Base-by-base conservation (phyloP, 2,113 vertebrate genomes). In the Myotis brandtii region DNA sequence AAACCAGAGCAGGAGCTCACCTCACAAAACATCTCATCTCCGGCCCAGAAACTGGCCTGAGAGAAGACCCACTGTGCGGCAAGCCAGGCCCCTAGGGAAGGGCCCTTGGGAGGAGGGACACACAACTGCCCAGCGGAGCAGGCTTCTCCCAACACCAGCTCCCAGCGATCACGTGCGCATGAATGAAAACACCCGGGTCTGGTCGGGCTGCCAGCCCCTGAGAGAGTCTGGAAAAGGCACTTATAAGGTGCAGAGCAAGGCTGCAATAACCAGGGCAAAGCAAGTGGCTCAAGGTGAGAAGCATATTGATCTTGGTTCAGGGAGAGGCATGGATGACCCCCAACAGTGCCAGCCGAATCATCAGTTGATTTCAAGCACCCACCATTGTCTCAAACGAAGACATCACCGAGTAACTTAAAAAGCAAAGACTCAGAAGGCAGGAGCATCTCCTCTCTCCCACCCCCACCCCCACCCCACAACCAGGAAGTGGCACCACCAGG, bases 11-110 rank as follows among this genome's bases (percentile, higher is more conserved):
- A 34, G 13, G 27, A 37, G 88, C 77, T 69, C 54, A 48, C 88
- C 93, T 90, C 87, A n/a, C 88, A 34, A 17, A 94, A 96, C 32
- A 46, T 67, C 92, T 95, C 80, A 52, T 80, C 94, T 82, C 70
- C 84, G 32, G 84, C 62, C 30, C 75, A 84, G 84, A 89, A 82
- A 73, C 52, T 0, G 5, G 59, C 30, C 82, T 48, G 30, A 48
- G 66, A 79, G 20, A 59, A 56, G 86, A 70, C 76, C 86, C 37
- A 23, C 6, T 5, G 54, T n/a, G 5, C 2, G 10, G 62, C 54
- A 89, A 56, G 84, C 75, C 54, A 25, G 72, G 64, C 66, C 84
- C 80, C 86, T 20, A 54, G 59, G 43, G 48, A 84, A 83, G 62
- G 46, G 25, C 40, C 67, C 76, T 2, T 2, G 21, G 48, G 67